Evolutionary conservation across 2,113 vertebrate species (phyloP).

Genomic region (Pandion haliaetus): DNA sequence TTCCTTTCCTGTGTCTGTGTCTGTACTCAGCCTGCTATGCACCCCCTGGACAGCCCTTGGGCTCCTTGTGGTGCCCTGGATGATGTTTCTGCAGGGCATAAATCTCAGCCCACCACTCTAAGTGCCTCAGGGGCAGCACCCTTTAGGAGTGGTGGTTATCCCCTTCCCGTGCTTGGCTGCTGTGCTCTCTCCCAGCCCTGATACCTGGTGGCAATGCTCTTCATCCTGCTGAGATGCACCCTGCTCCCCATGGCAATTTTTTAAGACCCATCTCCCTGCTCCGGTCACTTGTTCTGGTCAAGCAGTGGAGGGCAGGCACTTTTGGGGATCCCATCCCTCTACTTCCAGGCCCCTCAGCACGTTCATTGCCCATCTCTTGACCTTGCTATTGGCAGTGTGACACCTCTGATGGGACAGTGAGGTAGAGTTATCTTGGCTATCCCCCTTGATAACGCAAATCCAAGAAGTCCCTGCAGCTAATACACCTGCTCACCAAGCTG

Average conservation of each 20-base stretch:
- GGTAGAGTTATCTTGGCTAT: background rate
- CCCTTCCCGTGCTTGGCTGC: background rate
- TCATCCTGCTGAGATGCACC: background rate
- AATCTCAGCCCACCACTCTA: background rate
- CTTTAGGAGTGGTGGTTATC: background rate
- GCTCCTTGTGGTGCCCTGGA: background rate
- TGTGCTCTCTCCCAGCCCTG: background rate
- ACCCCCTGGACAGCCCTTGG: background rate
- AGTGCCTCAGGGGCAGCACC: background rate
- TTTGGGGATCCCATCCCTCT: background rate
- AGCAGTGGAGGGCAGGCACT: background rate
- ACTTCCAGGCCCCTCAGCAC: background rate
- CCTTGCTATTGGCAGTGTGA: background rate
- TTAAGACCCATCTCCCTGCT: background rate
- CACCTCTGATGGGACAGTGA: background rate
- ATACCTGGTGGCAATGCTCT: background rate
- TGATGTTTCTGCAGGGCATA: background rate
- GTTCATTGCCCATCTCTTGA: background rate
- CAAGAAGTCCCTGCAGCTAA: background rate
- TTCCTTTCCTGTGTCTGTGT: background rate
- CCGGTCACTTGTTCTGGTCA: background rate
- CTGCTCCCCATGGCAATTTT: background rate
- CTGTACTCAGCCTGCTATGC: background rate
- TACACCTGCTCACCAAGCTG: background rate
- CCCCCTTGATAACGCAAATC: background rate